These are phyloP conservation scores for Phalacrocorax carbo DNA, from an alignment of 2,113 vertebrate genomes.

Conservation along the genomic window DNA sequence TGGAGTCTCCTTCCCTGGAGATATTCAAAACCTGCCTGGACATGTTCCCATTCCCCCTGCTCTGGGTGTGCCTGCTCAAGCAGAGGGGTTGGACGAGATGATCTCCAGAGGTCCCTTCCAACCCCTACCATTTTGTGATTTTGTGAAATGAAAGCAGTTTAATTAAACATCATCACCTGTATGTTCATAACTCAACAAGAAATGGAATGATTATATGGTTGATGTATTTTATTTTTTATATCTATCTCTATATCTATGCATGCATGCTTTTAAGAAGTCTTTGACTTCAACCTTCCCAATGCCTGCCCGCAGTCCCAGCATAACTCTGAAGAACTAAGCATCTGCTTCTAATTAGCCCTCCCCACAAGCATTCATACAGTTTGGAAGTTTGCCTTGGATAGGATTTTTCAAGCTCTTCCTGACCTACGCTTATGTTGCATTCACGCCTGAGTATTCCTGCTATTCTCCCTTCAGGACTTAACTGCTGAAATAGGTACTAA, in stretches of 20 bases:
- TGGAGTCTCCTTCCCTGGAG: too few species aligned
- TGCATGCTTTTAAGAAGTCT: not conserved
- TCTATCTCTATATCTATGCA: too few species aligned
- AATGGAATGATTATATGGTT: not conserved
- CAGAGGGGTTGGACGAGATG: too few species aligned
- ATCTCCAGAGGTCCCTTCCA: too few species aligned
- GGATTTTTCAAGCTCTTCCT: not conserved
- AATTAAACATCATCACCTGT: not conserved
- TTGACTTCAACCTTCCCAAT: not conserved
- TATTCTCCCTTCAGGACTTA: not conserved
- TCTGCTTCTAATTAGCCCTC: not conserved
- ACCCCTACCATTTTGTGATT: too few species aligned
- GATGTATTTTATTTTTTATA: too few species aligned
- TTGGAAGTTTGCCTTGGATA: not conserved
- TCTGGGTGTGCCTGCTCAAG: too few species aligned
- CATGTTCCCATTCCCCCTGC: too few species aligned
- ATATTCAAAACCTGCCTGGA: too few species aligned
- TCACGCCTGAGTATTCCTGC: not conserved
- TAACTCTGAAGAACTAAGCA: not conserved
- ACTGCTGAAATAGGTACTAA: not conserved
- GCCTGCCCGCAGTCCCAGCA: not conserved
- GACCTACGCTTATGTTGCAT: not conserved
- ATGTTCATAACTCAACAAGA: fast-evolving
- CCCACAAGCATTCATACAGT: not conserved
- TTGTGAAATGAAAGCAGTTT: not conserved